These are phyloP conservation scores for Pagrus major DNA, from an alignment of 2,113 vertebrate species.

Conservation along the genomic window DNA sequence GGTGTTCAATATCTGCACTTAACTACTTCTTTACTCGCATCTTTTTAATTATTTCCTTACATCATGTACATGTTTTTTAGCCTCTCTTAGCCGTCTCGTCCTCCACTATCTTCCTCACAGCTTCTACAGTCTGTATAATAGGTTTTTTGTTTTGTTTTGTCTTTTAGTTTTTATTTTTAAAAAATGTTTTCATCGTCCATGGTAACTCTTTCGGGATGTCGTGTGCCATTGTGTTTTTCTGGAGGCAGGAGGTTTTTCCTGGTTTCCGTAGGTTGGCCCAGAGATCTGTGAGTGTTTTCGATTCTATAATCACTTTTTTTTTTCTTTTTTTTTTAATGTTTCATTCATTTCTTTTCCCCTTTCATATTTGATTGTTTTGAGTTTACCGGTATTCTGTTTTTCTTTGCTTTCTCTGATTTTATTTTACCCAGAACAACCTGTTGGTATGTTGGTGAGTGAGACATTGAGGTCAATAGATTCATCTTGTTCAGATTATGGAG, in stretches of 20 bases:
- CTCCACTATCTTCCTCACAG: slow-evolving; percentile 27
- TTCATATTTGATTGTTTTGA: slow-evolving; percentile 66
- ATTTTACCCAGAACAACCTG: slow-evolving; percentile 71
- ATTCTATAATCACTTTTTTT: slow-evolving; percentile 46
- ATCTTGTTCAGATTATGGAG: slow-evolving; percentile 78
- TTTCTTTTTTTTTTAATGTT: slow-evolving; percentile 43
- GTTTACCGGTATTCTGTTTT: slow-evolving; percentile 50
- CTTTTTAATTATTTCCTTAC: slow-evolving; percentile 1
- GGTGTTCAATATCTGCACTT: slow-evolving; percentile 46
- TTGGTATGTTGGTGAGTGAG: slow-evolving; percentile 78
- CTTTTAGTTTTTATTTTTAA: slow-evolving; percentile 35
- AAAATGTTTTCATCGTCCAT: slow-evolving; percentile 37
- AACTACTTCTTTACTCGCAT: slow-evolving; percentile 20
- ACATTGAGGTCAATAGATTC: slow-evolving; percentile 79
- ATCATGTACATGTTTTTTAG: slow-evolving; percentile 55
- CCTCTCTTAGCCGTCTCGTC: slow-evolving; percentile 19
- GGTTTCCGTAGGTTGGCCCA: slow-evolving; percentile 32
- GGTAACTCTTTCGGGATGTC: slow-evolving; percentile 58
- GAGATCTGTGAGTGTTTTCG: slow-evolving; percentile 66
- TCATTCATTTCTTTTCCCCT: slow-evolving; percentile 40
- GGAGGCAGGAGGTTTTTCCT: slow-evolving; percentile 9
- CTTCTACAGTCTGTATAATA: slow-evolving; percentile 46
- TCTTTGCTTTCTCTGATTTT: slow-evolving; percentile 41
- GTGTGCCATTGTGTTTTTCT: slow-evolving; percentile 68
- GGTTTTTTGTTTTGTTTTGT: slow-evolving; percentile 31